phyloP scores from a whole-genome alignment of 2,113 vertebrate species.

The Phasianus colchicus region DNA sequence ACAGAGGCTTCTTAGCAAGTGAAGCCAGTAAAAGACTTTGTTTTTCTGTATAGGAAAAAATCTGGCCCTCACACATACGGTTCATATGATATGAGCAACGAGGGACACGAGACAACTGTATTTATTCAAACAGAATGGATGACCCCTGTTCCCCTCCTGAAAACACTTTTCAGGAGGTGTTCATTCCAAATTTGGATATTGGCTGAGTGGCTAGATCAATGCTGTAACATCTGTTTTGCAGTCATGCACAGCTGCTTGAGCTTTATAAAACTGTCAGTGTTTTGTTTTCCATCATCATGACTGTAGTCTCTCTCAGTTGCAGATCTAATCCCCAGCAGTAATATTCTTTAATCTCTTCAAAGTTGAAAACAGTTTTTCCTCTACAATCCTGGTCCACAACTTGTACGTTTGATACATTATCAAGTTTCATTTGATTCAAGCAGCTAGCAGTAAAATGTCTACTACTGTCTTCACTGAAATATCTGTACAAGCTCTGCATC shows the following conservation, averaged over 20 bases:
- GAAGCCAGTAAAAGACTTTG: background rate
- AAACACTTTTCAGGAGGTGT: background rate
- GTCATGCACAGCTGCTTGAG: background rate
- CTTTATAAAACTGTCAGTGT: background rate
- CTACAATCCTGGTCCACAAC: background rate
- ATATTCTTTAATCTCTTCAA: background rate
- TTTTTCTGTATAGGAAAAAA: background rate
- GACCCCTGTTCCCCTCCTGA: background rate
- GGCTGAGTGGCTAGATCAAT: background rate
- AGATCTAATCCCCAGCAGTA: background rate
- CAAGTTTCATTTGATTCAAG: background rate
- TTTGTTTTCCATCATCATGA: conserved; percentile 12
- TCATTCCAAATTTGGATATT: background rate
- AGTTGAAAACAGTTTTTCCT: background rate
- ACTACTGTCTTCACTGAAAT: background rate
- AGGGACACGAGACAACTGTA: background rate
- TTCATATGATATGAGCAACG: background rate
- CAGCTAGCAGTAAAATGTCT: background rate
- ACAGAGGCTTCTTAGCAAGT: conserved; percentile 7
- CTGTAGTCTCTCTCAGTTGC: background rate
- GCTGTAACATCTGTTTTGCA: conserved; percentile 31
- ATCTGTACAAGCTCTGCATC: rapidly evolving
- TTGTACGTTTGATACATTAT: background rate
- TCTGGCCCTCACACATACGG: background rate
- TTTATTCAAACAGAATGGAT: conserved; percentile 1